Evolutionary conservation across 2,113 vertebrate species (phyloP), one percentile per base, ranked within the genome.

Genomic region (Engystomops pustulosus): DNA sequence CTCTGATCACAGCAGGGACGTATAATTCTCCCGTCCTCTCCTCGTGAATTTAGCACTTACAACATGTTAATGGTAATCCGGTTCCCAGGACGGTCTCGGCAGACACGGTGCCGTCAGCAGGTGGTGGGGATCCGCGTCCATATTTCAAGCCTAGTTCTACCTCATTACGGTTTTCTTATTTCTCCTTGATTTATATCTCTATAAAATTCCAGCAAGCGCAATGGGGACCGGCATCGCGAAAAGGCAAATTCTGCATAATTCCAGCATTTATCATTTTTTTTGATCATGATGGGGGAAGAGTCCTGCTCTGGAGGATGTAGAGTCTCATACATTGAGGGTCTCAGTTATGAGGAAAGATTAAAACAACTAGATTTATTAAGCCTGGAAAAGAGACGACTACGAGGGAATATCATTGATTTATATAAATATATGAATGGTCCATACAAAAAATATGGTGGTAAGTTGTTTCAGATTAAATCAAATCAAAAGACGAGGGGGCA

Each of bases 91-190:
- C 80, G 86, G 86, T 90, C 89, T 93, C 91, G 32, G 69, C 70
- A 91, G 90, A 91, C 86, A 90, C 83, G 88, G 93, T 93, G 88
- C 85, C 41, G 89, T 92, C 92, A 91, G 91, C 89, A 92, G 89
- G 92, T 93, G 90, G 88, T 89, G 86, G 88, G 86, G 89, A 93
- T 93, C 91, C 90, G 88, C 88, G 92, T 92, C 87, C 86, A 91
- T 93, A 93, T 92, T 94, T 93, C 92, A 93, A 89, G 90, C 88
- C 89, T 88, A 92, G 86, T 90, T 94, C 90, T 90, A 83, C 90
- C 91, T 94, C 88, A 93, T 93, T 94, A 91, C 90, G 81, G 23
- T 88, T 77, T 92, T 91, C 91, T 92, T 91, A 92, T 91, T 93
- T 92, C 90, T 90, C 89, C 85, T 77, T 92, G 90, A 94, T 93